Percentiles rank a stretch among this genome's conserved stretches.
phyloP scores from a whole-genome alignment of 1,140 invertebrate species.

The Cataglyphis hispanica region DNA sequence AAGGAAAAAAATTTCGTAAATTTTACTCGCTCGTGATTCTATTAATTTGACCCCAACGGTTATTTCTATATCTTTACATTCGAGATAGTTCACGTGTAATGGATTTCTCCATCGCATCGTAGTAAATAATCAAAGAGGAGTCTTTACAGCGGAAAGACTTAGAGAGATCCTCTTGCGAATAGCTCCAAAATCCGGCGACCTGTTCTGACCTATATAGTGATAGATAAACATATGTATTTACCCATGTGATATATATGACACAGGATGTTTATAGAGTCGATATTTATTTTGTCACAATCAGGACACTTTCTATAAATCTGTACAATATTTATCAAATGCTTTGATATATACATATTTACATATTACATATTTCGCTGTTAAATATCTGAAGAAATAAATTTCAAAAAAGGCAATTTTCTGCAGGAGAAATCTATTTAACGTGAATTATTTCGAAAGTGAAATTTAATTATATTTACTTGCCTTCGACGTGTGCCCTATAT shows the following conservation, averaged over 20 bases:
- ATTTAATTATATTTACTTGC: background rate
- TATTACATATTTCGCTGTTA: background rate
- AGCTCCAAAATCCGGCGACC: slow-evolving; percentile 55
- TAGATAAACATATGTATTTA: slow-evolving; percentile 47
- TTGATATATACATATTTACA: too few species aligned
- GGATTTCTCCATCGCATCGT: background rate
- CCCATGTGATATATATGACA: background rate
- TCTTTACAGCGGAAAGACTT: slow-evolving; percentile 15
- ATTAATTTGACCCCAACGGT: background rate
- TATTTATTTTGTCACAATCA: slow-evolving; percentile 47
- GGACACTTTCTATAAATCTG: background rate
- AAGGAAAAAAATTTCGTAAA: slow-evolving; percentile 9
- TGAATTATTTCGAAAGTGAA: background rate
- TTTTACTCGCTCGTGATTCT: background rate
- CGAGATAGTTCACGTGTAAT: background rate
- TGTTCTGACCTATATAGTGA: slow-evolving; percentile 60
- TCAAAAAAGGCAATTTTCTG: background rate
- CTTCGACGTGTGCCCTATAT: too few species aligned
- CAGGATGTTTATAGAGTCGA: slow-evolving; percentile 24
- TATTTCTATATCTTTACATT: slow-evolving; percentile 27
- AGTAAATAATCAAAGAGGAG: slow-evolving; percentile 19
- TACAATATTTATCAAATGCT: background rate
- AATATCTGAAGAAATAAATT: background rate
- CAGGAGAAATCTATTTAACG: background rate
- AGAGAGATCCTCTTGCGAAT: slow-evolving; percentile 39